Percentiles rank a stretch among this genome's conserved stretches.
Conservation (phyloP, 2,113 vertebrate species). For the Peromyscus polionotus region DNA sequence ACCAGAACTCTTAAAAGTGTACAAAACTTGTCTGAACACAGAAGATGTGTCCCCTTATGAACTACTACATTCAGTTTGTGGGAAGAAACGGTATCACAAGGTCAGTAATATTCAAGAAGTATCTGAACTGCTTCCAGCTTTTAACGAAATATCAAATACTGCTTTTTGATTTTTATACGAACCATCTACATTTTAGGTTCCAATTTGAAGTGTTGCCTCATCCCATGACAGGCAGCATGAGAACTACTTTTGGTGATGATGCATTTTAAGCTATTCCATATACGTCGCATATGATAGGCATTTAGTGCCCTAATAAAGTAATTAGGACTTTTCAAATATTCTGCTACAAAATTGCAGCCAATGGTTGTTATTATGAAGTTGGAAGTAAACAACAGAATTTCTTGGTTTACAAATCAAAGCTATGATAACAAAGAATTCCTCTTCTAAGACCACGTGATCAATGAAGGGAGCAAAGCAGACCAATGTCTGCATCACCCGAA, state of each 20-base stretch:
- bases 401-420: conserved; percentile 56
- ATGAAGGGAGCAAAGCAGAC: not conserved
- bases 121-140: conserved; percentile 75
- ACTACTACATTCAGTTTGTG: conserved; percentile 80
- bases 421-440: conserved; percentile 27
- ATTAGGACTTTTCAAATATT: conserved; percentile 42
- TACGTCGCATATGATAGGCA: not conserved
- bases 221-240: not conserved
- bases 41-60: conserved; percentile 79
- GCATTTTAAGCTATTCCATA: conserved; percentile 11
- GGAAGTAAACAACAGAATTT: conserved; percentile 64
- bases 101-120: conserved; percentile 75
- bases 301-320: conserved; percentile 46
- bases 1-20: conserved; percentile 77
- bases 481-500: not conserved
- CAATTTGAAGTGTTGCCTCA: conserved; percentile 40
- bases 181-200: conserved; percentile 66
- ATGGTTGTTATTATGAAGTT: not conserved
- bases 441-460: not conserved
- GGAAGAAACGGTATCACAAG: conserved; percentile 69
- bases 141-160: conserved; percentile 80
- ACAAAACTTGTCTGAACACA: conserved; percentile 76
- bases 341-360: not conserved
- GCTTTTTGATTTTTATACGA: conserved; percentile 78
- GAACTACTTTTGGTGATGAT: not conserved